phyloP scores from a whole-genome alignment of 1,140 invertebrate genomes.

The Aradophagus sp. region DNA sequence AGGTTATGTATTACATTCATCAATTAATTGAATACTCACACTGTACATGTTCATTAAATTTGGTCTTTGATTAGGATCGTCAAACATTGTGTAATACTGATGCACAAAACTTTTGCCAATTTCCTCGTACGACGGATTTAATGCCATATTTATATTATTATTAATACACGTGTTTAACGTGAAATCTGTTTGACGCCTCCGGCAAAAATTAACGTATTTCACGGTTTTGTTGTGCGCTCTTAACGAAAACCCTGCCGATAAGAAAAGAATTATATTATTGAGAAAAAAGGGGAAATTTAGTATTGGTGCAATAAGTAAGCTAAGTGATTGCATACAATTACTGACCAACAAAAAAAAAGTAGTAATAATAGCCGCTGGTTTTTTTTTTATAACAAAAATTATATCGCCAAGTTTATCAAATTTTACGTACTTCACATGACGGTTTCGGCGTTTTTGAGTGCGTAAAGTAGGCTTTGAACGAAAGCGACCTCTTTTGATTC shows the following conservation, averaged over 20 bases:
- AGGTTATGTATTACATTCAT: constrained; percentile 25
- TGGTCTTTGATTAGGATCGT: constrained; percentile 86
- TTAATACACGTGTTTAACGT: constrained; percentile 36
- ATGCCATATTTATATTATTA: constrained; percentile 34
- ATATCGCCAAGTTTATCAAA: constrained; percentile 4
- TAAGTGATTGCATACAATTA: no score
- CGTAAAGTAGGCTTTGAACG: constrained; percentile 12
- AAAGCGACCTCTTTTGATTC: constrained; percentile 16
- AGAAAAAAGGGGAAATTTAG: no score
- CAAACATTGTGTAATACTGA: constrained; percentile 93
- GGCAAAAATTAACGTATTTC: constrained; percentile 21
- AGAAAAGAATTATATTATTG: no score
- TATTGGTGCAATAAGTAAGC: no score
- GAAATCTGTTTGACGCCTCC: constrained; percentile 21
- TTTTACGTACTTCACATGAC: constrained; percentile 13
- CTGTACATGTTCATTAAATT: constrained; percentile 93
- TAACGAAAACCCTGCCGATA: no score
- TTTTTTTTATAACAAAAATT: no score
- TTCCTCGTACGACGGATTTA: constrained; percentile 91
- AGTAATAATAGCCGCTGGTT: no score
- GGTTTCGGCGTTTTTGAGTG: constrained; percentile 11
- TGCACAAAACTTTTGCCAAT: constrained; percentile 95
- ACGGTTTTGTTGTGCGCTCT: no score
- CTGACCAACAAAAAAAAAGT: no score
- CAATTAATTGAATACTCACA: constrained; percentile 80